These are phyloP conservation scores for Podarcis lilfordi DNA, from an alignment of 2,797 vertebrate genomes.

Conservation along the genomic window DNA sequence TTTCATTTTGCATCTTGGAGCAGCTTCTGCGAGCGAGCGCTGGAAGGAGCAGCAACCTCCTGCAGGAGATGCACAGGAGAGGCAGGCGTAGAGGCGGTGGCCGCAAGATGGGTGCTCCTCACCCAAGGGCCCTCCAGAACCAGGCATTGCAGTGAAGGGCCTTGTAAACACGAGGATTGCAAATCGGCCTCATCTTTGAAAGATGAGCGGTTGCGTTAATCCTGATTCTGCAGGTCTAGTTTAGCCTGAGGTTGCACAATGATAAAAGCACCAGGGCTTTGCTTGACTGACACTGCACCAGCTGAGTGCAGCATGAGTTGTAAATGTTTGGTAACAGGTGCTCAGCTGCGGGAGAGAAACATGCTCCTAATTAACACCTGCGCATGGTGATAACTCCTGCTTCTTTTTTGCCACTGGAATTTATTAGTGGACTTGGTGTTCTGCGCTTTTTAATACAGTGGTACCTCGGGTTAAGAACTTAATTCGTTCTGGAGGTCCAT, in stretches of 20 bases:
- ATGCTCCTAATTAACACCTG: background rate
- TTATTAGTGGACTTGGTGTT: background rate
- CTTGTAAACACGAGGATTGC: background rate
- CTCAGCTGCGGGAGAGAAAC: background rate
- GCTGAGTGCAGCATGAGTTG: background rate
- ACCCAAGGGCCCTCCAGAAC: background rate
- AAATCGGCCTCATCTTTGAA: background rate
- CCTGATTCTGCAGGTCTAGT: background rate
- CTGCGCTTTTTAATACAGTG: background rate
- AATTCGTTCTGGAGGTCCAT: no score
- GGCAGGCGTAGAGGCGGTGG: no score
- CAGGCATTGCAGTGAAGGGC: background rate
- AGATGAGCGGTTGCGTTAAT: background rate
- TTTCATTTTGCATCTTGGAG: background rate
- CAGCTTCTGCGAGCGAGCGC: background rate
- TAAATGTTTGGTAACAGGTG: slow-evolving; percentile 8
- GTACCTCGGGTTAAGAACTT: no score
- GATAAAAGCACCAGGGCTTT: background rate
- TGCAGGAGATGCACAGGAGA: background rate
- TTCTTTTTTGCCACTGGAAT: background rate
- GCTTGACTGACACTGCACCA: background rate
- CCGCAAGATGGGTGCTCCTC: background rate
- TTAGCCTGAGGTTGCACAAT: background rate
- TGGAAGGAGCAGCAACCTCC: background rate
- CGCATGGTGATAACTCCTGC: background rate